phyloP scores from a whole-genome alignment of 2,113 vertebrate species.

The Argyrosomus japonicus region DNA sequence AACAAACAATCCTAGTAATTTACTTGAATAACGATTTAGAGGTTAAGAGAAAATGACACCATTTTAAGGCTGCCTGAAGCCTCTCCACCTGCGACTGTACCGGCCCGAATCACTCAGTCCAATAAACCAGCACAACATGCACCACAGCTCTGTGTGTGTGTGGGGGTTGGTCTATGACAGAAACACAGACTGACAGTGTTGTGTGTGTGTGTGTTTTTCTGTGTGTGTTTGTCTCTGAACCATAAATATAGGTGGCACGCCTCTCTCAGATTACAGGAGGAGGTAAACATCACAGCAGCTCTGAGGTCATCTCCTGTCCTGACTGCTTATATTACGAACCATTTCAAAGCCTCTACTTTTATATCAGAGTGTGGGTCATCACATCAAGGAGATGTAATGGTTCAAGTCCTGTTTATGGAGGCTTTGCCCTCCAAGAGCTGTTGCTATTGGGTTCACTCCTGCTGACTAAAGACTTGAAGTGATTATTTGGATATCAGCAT shows the following conservation, averaged over 20 bases:
- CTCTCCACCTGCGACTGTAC: conserved; percentile 29
- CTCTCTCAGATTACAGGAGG: conserved; percentile 40
- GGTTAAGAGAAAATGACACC: conserved; percentile 60
- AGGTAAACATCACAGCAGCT: conserved; percentile 29
- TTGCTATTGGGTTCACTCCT: background rate
- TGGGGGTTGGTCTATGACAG: background rate
- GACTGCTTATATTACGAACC: background rate
- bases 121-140: conserved; percentile 55
- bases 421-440: background rate
- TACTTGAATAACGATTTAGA: conserved; percentile 7
- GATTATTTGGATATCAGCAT: background rate
- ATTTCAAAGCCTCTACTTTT: background rate
- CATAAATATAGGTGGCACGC: conserved; percentile 16
- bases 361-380: background rate
- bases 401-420: background rate
- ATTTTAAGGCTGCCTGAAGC: conserved; percentile 51
- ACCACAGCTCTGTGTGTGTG: conserved; percentile 10
- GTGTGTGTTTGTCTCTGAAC: conserved; percentile 18
- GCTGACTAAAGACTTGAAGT: background rate
- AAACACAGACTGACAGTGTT: background rate
- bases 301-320: background rate
- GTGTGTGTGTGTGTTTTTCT: background rate
- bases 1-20: conserved; percentile 5
- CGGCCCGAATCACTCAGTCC: background rate
- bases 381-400: background rate